Evolutionary conservation across 2,888 invertebrate genomes (phyloP).

Genomic region (Eilema depressum): DNA sequence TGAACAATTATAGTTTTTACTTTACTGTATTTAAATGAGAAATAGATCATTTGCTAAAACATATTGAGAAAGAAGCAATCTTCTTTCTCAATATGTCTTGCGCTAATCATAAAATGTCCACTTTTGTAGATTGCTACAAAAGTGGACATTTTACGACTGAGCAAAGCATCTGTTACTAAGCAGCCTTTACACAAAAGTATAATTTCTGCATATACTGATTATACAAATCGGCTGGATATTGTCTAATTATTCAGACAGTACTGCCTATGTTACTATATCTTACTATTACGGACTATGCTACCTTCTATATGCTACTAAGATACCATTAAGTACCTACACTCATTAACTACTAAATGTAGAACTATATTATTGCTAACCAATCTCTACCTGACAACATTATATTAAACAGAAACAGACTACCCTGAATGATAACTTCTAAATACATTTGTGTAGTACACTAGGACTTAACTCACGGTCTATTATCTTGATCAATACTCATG

Average conservation of each 20-base stretch:
- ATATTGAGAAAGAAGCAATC: too few relatives aligned
- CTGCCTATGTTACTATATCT: neutral
- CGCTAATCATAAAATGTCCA: too few relatives aligned
- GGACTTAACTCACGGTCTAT: constrained; percentile 26
- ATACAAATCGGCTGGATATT: neutral
- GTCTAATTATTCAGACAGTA: neutral
- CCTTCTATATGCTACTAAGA: neutral
- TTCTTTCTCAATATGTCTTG: too few relatives aligned
- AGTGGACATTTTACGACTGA: neutral
- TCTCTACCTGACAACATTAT: neutral
- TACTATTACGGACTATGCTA: neutral
- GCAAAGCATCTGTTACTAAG: neutral
- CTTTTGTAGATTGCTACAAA: too few relatives aligned
- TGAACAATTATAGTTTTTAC: too few relatives aligned
- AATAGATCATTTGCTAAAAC: too few relatives aligned
- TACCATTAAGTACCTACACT: too few relatives aligned
- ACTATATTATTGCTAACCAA: neutral
- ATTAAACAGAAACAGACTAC: neutral
- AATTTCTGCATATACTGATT: neutral
- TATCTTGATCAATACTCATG: constrained; percentile 25
- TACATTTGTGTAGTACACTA: constrained; percentile 14
- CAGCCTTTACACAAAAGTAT: neutral
- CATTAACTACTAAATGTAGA: neutral
- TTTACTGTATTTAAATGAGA: too few relatives aligned
- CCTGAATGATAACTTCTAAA: constrained; percentile 4